Base-by-base conservation (phyloP, 2,113 vertebrate species). In the Antigone vipio region DNA sequence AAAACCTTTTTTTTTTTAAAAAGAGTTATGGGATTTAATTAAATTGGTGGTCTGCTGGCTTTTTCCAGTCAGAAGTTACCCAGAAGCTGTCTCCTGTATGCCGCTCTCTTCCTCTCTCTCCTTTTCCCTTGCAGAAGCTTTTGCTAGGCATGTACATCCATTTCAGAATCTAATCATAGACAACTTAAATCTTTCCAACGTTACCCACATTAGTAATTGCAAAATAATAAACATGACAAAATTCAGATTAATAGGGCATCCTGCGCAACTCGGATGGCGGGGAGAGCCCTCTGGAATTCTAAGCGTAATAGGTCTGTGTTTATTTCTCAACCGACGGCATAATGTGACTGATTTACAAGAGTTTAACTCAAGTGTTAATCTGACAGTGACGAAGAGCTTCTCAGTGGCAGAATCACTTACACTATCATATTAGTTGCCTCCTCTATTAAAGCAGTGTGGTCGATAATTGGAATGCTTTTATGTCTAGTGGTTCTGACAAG, bases 381-480 rank as follows among this genome's bases (percentile, higher is more conserved):
- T 98, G 98, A 98, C 98, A 98, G 98, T 98, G 98, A 98, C 98
- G 94, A 95, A 98, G 98, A 98, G 98, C 98, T 98, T 97, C 98
- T 98, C 97, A 91, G 98, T 95, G 96, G 97, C 96, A 97, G 97
- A 98, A 98, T 98, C 98, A 97, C 98, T 98, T 97, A 97, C 97
- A 97, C 98, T 97, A 98, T 98, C 98, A 98, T 98, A 98, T 98
- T 98, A 98, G 98, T 98, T 97, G 97, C 97, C 98, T 98, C 97
- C 98, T 98, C 98, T 98, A 97, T 98, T 98, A 98, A 98, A 98
- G 97, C 97, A 97, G 98, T 98, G 98, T 98, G 97, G 97, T 97
- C 98, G 98, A 99, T 99, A 99, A 99, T 99, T 99, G 99, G 98
- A 98, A 98, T 97, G 97, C 98, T 99, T 99, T 98, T 98, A 98